Percentiles rank a stretch among this genome's conserved stretches.
Evolutionary conservation across 92 coral and sea anemone species (phyloP).

Genomic region (Epizoanthus illoricatus): DNA sequence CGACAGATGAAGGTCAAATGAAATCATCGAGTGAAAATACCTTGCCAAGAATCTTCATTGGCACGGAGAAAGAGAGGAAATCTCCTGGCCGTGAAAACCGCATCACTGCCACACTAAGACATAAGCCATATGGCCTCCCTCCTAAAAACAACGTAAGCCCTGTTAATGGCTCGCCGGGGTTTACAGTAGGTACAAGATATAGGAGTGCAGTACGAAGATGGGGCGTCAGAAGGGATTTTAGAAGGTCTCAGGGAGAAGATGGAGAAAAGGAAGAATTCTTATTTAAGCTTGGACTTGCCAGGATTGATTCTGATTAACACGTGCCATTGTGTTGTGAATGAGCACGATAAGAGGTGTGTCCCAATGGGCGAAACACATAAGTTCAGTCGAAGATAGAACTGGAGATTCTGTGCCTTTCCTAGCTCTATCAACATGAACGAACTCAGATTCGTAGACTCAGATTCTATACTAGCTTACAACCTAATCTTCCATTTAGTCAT

Average conservation of each 20-base stretch:
- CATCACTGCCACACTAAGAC: not conserved
- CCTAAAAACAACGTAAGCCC: not conserved
- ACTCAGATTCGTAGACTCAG: too few relatives aligned
- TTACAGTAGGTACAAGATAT: not conserved
- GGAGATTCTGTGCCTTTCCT: too few relatives aligned
- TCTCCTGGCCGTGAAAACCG: conserved; percentile 9
- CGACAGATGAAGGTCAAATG: not conserved
- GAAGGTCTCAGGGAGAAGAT: not conserved
- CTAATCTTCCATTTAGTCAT: too few relatives aligned
- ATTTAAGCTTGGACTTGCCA: conserved; percentile 30
- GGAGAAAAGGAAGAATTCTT: conserved; percentile 36
- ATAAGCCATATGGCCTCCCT: conserved; percentile 14
- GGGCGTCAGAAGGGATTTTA: not conserved
- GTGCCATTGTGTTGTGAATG: not conserved
- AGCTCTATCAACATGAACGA: too few relatives aligned
- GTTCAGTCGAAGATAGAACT: too few relatives aligned
- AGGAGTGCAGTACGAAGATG: not conserved
- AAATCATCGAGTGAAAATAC: not conserved
- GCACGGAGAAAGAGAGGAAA: not conserved
- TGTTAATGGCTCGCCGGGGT: not conserved
- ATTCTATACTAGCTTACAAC: too few relatives aligned
- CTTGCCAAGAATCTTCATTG: not conserved
- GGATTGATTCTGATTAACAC: conserved; percentile 3
- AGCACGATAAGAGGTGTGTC: too few relatives aligned
- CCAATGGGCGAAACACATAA: too few relatives aligned